These are phyloP conservation scores for Phoxinus dragarum DNA, from an alignment of 2,797 vertebrate species.

Conservation along the genomic window DNA sequence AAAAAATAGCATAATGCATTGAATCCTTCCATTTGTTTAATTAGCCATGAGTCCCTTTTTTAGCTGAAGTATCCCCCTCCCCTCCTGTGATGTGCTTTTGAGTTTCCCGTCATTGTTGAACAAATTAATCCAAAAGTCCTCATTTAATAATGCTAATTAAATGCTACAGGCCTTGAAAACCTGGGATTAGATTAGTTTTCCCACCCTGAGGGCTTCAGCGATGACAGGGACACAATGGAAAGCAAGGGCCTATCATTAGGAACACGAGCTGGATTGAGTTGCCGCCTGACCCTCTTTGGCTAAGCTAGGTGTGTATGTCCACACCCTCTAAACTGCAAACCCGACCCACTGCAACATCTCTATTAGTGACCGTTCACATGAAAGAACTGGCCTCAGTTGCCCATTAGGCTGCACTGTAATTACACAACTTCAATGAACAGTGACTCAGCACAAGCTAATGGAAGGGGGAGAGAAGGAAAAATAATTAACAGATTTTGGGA, in stretches of 20 bases:
- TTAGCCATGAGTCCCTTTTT: not conserved
- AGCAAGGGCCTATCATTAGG: constrained; percentile 53
- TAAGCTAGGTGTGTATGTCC: constrained; percentile 53
- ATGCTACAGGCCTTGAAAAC: constrained; percentile 27
- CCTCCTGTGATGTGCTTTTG: not conserved
- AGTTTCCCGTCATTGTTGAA: constrained; percentile 4
- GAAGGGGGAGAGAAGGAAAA: not conserved
- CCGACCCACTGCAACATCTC: constrained; percentile 28
- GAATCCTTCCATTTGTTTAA: not conserved
- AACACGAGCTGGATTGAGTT: constrained; percentile 27
- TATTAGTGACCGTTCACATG: constrained; percentile 34
- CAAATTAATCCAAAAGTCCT: constrained; percentile 27
- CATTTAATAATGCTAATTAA: constrained; percentile 32
- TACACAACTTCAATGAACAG: constrained; percentile 20
- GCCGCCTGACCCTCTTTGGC: constrained; percentile 5
- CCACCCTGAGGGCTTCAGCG: constrained; percentile 11
- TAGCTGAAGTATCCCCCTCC: not conserved
- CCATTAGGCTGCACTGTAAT: constrained; percentile 47
- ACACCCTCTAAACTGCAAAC: constrained; percentile 52
- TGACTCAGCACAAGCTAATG: constrained; percentile 45
- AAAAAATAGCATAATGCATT: not conserved
- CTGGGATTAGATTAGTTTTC: constrained; percentile 39
- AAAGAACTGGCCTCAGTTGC: constrained; percentile 40
- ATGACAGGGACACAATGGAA: constrained; percentile 49
- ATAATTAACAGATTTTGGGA: constrained; percentile 1